These are phyloP conservation scores for Parazoanthus darwini DNA, from an alignment of 92 coral and sea anemone genomes.

Conservation along the genomic window DNA sequence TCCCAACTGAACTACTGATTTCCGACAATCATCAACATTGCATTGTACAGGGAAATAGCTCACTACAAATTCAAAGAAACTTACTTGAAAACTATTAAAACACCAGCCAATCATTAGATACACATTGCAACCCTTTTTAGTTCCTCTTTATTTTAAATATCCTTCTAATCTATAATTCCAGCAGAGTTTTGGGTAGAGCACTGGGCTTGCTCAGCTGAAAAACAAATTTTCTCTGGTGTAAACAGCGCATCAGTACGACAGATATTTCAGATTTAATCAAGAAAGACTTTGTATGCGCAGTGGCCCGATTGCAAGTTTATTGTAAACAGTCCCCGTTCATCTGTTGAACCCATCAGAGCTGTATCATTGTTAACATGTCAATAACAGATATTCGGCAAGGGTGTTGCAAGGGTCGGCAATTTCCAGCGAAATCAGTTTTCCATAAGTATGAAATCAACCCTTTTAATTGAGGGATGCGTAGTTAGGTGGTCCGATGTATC, in stretches of 20 bases:
- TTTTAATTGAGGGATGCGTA: not conserved
- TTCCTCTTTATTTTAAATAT: no score
- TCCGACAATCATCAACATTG: not conserved
- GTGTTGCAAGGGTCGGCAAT: not conserved
- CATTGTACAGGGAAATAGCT: not conserved
- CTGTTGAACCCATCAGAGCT: not conserved
- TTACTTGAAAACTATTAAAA: constrained; percentile 6
- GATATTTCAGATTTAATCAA: not conserved
- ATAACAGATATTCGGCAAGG: not conserved
- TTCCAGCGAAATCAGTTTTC: constrained; percentile 13
- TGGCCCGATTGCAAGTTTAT: no score
- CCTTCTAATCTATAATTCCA: not conserved
- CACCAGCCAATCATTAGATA: not conserved
- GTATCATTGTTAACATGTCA: not conserved
- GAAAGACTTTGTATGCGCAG: not conserved
- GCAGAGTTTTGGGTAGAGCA: not conserved
- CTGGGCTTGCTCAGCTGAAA: not conserved
- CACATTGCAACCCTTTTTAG: not conserved
- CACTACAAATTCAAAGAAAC: not conserved
- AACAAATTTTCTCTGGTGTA: not conserved
- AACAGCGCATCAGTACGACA: not conserved
- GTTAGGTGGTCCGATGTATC: not conserved
- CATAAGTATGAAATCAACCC: not conserved
- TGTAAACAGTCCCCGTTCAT: not conserved
- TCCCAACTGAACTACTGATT: not conserved